Base-by-base conservation (phyloP, 1,140 invertebrate genomes). In the Heterodera carotae region DNA sequence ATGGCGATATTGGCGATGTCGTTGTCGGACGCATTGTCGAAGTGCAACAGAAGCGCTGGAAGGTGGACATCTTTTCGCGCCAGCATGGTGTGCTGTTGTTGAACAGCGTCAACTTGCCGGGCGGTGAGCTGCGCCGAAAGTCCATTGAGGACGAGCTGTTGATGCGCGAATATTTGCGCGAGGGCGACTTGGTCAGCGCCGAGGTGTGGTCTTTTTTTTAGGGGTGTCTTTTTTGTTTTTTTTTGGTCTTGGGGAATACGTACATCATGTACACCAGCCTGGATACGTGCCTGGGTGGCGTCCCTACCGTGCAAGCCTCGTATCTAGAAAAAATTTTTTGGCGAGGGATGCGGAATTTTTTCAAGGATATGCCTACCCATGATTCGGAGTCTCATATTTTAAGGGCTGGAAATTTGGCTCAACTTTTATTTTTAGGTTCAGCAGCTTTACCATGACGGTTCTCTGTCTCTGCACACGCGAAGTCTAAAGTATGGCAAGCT, bases 401-500 rank as follows among this genome's bases (percentile, higher is more conserved):
- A 8, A 0, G 39, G 39, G 39, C 12, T 6, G 39, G 6, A 43
- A 12, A 43, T 43, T 43, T 43, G 6, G 12, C 39, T 0, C 6
- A 43, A 0, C 12, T 43, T 43, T 43, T 12, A 12, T 74, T 62
- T 22, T 31, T 95, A 99, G 91, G 96, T 98, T 0, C 94, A 98
- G 88, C 94, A 92, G 88, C 91, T 95, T 27, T 95, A 92, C 87
- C 90, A 92, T 53, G 96, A 99, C 90, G 95, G 96, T 27, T 92
- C 93, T 6, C 87, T 99, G 3, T 95, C 94, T 0, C 89, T 99
- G 27, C 95, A 99, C 86, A 97, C 96, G 0, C 91, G 97, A 88
- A 97, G 93, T 89, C 91, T 97, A 60, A 97, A 96, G 86, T 99
- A 98, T 91, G 97, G 97, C 66, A 99, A 96, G 90, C 88, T 94